Conservation (phyloP, 2,888 invertebrate species). For the Chrysodeixis includens region DNA sequence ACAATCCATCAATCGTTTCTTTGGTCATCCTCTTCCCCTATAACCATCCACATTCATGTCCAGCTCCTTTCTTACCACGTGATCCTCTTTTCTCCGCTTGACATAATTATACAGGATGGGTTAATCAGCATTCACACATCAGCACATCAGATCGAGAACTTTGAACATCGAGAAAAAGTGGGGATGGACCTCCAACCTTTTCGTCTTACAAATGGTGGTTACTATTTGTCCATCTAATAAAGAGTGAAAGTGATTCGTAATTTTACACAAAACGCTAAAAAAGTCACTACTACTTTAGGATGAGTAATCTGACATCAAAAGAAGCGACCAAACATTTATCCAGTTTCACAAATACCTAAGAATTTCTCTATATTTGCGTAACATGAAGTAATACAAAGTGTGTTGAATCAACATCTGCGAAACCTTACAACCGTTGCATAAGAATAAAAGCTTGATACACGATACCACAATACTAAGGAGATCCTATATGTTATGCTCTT, state of each 20-base stretch:
- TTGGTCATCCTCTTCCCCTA: too few relatives aligned
- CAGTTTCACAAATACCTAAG: slow-evolving; percentile 6
- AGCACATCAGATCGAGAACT: too few relatives aligned
- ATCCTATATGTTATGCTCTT: not conserved
- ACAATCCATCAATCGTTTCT: too few relatives aligned
- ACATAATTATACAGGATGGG: too few relatives aligned
- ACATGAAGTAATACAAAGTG: slow-evolving; percentile 28
- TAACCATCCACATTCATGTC: too few relatives aligned
- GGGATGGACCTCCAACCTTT: too few relatives aligned
- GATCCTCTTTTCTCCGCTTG: too few relatives aligned
- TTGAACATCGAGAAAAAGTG: too few relatives aligned
- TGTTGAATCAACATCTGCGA: slow-evolving; percentile 19
- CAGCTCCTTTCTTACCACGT: too few relatives aligned
- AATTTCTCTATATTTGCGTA: slow-evolving; percentile 17
- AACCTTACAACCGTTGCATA: slow-evolving; percentile 20
- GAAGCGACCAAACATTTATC: not conserved
- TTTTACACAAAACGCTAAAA: not conserved
- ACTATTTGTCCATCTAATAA: not conserved
- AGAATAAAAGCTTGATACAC: slow-evolving; percentile 14
- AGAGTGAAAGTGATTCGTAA: not conserved
- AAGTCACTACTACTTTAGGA: not conserved
- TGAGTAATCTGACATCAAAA: not conserved
- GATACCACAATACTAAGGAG: slow-evolving; percentile 1
- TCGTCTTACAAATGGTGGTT: too few relatives aligned
- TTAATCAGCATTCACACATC: too few relatives aligned